Evolutionary conservation across 2,797 vertebrate genomes (phyloP).

Genomic region (Takifugu ocellatus): DNA sequence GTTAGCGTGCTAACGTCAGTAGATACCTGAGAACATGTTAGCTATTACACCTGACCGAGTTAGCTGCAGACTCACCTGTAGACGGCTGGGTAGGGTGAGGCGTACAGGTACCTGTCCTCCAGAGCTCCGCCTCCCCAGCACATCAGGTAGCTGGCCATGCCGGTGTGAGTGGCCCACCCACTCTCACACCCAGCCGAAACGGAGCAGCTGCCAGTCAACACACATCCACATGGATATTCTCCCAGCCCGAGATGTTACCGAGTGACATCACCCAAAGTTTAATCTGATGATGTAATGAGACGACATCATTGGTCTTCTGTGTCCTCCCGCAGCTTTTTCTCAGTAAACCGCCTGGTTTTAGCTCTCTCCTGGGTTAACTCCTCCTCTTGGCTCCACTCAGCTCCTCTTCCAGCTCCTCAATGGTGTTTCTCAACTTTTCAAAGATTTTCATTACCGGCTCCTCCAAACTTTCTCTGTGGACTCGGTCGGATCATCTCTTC

Average conservation of each 20-base stretch:
- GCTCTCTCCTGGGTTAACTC: neutral
- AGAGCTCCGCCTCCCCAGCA: conserved; percentile 75
- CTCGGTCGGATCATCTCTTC: conserved; percentile 6
- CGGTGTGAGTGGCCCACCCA: conserved; percentile 15
- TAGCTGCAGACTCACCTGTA: conserved; percentile 66
- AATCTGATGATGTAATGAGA: conserved; percentile 11
- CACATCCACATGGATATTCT: conserved; percentile 19
- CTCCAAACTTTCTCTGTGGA: conserved; percentile 33
- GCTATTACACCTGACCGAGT: too few species aligned
- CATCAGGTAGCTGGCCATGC: conserved; percentile 71
- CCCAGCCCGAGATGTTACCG: neutral
- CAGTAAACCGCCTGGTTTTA: neutral
- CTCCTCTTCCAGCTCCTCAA: conserved; percentile 9
- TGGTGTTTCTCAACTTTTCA: conserved; percentile 2
- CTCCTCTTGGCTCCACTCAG: conserved; percentile 2
- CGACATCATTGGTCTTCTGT: conserved; percentile 11
- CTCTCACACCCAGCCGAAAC: conserved; percentile 25
- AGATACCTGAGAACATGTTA: too few species aligned
- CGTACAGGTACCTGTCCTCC: conserved; percentile 71
- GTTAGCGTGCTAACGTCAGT: too few species aligned
- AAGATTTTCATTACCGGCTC: neutral
- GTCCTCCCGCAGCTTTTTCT: conserved; percentile 6
- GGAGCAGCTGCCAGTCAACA: conserved; percentile 20
- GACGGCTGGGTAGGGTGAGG: conserved; percentile 65
- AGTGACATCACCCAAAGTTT: conserved; percentile 7